These are phyloP conservation scores for Brachymystax lenok DNA, from an alignment of 2,797 vertebrate genomes.

Conservation along the genomic window DNA sequence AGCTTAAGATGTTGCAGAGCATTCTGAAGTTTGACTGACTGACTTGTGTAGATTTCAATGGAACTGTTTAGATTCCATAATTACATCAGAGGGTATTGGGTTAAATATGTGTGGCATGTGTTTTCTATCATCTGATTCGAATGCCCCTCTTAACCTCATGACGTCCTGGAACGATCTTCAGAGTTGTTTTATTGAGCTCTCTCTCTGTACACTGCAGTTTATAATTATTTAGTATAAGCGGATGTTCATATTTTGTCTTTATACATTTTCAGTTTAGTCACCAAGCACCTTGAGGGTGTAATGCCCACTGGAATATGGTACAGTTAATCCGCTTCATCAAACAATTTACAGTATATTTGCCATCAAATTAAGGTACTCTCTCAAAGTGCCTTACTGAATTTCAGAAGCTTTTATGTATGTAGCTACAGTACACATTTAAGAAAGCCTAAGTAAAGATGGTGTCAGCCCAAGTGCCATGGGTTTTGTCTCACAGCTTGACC, in stretches of 20 bases:
- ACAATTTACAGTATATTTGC: not conserved
- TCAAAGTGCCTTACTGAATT: not conserved
- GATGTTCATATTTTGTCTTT: no score
- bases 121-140: not conserved
- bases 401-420: not conserved
- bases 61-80: not conserved
- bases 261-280: no score
- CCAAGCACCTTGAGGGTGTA: not conserved
- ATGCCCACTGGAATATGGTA: not conserved
- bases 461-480: constrained; percentile 44
- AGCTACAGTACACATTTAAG: constrained; percentile 6
- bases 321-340: not conserved
- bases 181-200: no score
- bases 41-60: not conserved
- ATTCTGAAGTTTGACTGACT: not conserved
- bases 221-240: no score
- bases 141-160: not conserved
- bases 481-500: constrained; percentile 61
- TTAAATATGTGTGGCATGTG: not conserved
- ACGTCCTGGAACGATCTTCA: no score
- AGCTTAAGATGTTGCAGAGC: not conserved
- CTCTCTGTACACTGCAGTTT: no score
- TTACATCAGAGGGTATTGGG: not conserved
- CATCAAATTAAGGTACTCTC: not conserved
- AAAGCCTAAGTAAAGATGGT: constrained; percentile 48